Base-by-base conservation (phyloP, 2,797 vertebrate species). In the Acestrorhynchus altus region DNA sequence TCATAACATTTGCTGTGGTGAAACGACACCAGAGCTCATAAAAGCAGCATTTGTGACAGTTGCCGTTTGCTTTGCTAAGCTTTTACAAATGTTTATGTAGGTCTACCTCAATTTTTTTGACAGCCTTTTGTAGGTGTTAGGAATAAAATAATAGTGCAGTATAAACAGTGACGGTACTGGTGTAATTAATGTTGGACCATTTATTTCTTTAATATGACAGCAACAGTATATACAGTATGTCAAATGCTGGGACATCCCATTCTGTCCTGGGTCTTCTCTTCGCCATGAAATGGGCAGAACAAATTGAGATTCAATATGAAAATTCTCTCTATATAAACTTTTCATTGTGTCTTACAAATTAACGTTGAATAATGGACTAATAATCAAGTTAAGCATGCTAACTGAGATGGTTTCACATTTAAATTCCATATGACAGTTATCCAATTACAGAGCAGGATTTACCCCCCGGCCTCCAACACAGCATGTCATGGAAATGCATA, bases 401-500 rank as follows among this genome's bases (percentile, higher is more conserved):
- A 61, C 49, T 65, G 47, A 64, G 44, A 65, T 54, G 11, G 46
- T 70, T 70, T 56, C 22, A 57, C 40, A 72, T 74, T 39, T 68
- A 40, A 74, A 78, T 73, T 67, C 76, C 68, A 65, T 64, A 72
- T 78, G 76, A 54, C 61, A 65, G 31, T 60, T 42, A 72, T 68
- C 54, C 28, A 39, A 71, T 71, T 75, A 75, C 51, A 65, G 52
- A 54, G 22, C 11, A 74, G 35, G 44, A 59, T 35, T 31, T 61
- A 51, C 56, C 26, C 49, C 72, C 71, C 28, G n/a, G n/a, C n/a
- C n/a, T n/a, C n/a, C n/a, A n/a, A n/a, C n/a, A n/a, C 28, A 51
- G 31, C 71, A 40, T 31, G 72, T 70, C 78, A 80, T n/a, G 49
- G 72, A 46, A 70, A 70, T 31, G 65, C 54, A 67, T 64, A 68